Evolutionary conservation across 2,113 vertebrate genomes (phyloP).

Genomic region (Cheilinus undulatus): DNA sequence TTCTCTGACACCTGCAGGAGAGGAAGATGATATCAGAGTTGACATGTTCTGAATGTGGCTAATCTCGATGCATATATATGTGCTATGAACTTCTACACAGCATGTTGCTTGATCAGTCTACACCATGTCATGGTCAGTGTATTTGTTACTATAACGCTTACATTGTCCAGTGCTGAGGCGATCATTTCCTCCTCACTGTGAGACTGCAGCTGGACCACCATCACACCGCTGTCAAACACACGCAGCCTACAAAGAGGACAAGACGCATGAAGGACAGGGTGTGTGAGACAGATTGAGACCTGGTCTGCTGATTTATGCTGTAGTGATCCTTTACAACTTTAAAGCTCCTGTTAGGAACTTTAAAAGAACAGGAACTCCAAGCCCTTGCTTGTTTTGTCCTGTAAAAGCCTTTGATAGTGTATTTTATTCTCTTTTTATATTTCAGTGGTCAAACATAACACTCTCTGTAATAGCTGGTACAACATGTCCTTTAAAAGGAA

Average conservation of each 20-base stretch:
- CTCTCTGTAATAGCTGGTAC: too few relatives aligned
- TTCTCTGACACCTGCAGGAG: slow-evolving; percentile 91
- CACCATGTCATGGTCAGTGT: slow-evolving; percentile 19
- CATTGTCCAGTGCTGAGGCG: slow-evolving; percentile 93
- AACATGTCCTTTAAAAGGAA: too few relatives aligned
- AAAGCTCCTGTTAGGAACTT: too few relatives aligned
- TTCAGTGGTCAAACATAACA: too few relatives aligned
- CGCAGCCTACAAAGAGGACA: slow-evolving; percentile 86
- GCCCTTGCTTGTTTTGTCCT: too few relatives aligned
- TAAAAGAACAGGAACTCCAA: too few relatives aligned
- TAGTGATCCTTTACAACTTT: not conserved
- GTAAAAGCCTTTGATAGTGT: too few relatives aligned
- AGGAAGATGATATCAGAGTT: not conserved
- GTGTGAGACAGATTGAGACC: not conserved
- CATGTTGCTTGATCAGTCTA: not conserved
- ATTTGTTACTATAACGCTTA: slow-evolving; percentile 70
- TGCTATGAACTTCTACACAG: not conserved
- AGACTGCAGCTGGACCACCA: slow-evolving; percentile 98
- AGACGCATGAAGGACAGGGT: slow-evolving; percentile 14
- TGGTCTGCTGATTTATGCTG: not conserved
- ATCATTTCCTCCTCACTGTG: slow-evolving; percentile 99
- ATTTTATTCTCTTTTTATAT: too few relatives aligned
- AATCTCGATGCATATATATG: not conserved
- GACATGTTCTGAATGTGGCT: not conserved
- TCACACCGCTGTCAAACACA: slow-evolving; percentile 97